A percentile compares a stretch with the other conserved stretches of the same genome.
These are phyloP conservation scores for Gadopsis marmoratus DNA, from an alignment of 2,797 vertebrate species.

Conservation along the genomic window DNA sequence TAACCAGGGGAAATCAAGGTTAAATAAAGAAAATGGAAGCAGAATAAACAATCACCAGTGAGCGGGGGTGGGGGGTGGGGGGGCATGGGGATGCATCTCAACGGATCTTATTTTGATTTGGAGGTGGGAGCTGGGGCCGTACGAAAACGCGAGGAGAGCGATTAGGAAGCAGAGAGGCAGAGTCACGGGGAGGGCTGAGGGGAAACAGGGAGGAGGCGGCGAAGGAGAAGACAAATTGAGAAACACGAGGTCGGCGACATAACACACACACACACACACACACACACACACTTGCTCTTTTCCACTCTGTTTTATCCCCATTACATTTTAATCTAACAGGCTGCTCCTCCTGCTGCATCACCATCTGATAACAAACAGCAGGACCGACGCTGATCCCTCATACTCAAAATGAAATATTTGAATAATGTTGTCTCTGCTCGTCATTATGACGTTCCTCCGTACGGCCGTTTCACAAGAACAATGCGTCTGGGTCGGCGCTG, in stretches of 20 bases:
- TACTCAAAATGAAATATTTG: neutral
- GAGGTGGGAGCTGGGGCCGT: constrained; percentile 11
- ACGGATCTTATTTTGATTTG: constrained; percentile 33
- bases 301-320: constrained; percentile 12
- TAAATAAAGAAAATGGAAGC: constrained; percentile 64
- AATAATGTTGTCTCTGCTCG: neutral
- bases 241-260: constrained; percentile 46
- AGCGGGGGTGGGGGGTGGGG: neutral
- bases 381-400: neutral
- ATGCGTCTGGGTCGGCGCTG: neutral
- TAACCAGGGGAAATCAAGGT: constrained; percentile 64
- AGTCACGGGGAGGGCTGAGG: neutral
- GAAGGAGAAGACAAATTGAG: constrained; percentile 40
- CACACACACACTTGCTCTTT: constrained; percentile 16
- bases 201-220: constrained; percentile 25
- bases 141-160: constrained; percentile 3
- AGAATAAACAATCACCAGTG: constrained; percentile 51
- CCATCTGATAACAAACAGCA: neutral
- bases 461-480: too few relatives aligned
- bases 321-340: constrained; percentile 19
- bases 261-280: constrained; percentile 3
- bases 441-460: neutral
- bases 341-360: constrained; percentile 5
- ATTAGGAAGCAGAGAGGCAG: constrained; percentile 28
- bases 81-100: constrained; percentile 33